phyloP scores from a whole-genome alignment of 2,797 vertebrate species.

The Alouatta caraya region DNA sequence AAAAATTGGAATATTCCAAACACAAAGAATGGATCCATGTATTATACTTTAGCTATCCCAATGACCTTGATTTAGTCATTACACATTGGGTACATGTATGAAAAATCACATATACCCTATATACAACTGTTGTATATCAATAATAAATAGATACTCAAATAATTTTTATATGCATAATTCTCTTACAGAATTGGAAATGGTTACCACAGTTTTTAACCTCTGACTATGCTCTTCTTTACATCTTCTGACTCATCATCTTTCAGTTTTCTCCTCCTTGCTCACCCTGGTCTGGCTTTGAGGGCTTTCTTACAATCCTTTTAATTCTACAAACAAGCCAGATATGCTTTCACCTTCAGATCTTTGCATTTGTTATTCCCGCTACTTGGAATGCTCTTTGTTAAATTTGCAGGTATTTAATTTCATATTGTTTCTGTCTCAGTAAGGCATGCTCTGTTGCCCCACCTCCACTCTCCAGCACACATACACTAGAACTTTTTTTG shows the following conservation, averaged over 20 bases:
- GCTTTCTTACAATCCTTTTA: background rate
- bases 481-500: background rate
- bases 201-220: background rate
- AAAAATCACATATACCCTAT: background rate
- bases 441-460: background rate
- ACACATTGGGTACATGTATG: background rate
- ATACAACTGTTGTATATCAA: background rate
- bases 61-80: background rate
- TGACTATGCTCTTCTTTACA: background rate
- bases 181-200: background rate
- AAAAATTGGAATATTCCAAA: background rate
- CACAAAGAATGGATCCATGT: background rate
- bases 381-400: background rate
- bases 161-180: background rate
- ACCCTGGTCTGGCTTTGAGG: background rate
- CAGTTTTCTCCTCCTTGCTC: background rate
- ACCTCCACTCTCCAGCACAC: too few relatives aligned
- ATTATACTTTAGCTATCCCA: background rate
- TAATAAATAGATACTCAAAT: background rate
- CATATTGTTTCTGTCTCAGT: background rate
- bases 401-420: background rate
- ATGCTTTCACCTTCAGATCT: background rate
- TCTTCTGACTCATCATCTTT: background rate
- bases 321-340: background rate
- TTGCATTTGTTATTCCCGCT: background rate